Evolutionary conservation across 2,113 vertebrate genomes (phyloP).

Genomic region (Corythaeola cristata): DNA sequence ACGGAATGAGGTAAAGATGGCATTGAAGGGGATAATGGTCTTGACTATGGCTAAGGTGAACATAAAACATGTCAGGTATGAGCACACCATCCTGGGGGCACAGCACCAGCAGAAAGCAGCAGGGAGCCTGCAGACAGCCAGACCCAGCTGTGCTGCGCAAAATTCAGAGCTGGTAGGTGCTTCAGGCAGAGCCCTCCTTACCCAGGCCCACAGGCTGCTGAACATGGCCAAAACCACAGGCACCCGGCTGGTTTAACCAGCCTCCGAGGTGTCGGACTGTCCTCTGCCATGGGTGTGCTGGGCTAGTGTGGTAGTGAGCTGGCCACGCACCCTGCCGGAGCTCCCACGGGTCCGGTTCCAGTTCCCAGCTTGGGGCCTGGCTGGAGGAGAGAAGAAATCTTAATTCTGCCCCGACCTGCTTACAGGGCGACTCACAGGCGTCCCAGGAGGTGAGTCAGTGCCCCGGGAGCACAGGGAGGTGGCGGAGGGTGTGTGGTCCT

Average conservation of each 20-base stretch:
- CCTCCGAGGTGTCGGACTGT: background rate
- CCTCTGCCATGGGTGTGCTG: background rate
- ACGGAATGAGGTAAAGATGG: background rate
- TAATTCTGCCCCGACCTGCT: background rate
- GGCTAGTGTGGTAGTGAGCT: rapidly evolving
- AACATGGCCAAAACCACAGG: background rate
- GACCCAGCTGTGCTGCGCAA: background rate
- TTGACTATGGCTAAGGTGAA: background rate
- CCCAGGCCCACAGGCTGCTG: background rate
- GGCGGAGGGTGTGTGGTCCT: rapidly evolving
- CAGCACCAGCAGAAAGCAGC: background rate
- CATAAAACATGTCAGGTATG: background rate
- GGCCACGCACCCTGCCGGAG: rapidly evolving
- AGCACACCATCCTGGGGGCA: background rate
- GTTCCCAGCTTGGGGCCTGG: background rate
- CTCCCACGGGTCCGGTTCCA: background rate
- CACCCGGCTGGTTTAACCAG: background rate
- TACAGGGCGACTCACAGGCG: background rate
- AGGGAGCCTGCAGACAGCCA: background rate
- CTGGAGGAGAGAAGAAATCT: background rate
- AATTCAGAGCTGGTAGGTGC: background rate
- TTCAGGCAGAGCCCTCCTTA: background rate
- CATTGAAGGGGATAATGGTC: background rate
- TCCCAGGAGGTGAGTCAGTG: background rate
- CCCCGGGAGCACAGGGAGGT: background rate